These are phyloP conservation scores for Asarcornis scutulata DNA, from an alignment of 2,113 vertebrate genomes.

Conservation along the genomic window DNA sequence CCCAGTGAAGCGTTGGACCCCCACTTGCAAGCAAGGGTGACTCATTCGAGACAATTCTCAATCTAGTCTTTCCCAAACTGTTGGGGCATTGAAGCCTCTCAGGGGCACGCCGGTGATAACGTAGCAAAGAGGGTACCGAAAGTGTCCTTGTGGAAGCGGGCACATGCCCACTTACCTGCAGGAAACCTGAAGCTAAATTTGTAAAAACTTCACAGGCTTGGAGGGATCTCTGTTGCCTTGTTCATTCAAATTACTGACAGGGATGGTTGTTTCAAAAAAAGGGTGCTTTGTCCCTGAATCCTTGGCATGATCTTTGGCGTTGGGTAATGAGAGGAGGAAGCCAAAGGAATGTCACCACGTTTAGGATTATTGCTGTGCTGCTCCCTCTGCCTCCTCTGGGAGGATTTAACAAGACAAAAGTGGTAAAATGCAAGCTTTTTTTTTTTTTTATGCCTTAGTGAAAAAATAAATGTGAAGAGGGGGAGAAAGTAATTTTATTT, in stretches of 20 bases:
- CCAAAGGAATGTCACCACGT: fast-evolving
- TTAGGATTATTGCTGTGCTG: neutral
- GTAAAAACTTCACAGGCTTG: neutral
- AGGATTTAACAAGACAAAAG: neutral
- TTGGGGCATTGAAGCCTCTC: neutral
- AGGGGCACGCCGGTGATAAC: neutral
- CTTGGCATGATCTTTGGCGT: neutral
- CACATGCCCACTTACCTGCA: neutral
- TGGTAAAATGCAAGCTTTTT: neutral
- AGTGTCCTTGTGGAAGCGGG: fast-evolving
- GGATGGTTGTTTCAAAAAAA: neutral
- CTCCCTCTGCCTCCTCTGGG: neutral
- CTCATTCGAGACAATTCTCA: neutral
- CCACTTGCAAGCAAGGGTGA: neutral
- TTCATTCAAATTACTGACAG: neutral
- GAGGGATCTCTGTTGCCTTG: neutral
- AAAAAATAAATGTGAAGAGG: neutral
- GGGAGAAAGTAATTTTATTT: neutral
- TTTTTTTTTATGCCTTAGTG: neutral
- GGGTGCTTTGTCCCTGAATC: neutral
- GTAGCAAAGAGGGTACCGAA: neutral
- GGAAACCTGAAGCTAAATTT: neutral
- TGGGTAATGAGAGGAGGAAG: neutral
- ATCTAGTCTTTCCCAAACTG: neutral
- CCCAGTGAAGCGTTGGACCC: fast-evolving